phyloP scores from a whole-genome alignment of 2,113 vertebrate species.

The Cottus gobio region DNA sequence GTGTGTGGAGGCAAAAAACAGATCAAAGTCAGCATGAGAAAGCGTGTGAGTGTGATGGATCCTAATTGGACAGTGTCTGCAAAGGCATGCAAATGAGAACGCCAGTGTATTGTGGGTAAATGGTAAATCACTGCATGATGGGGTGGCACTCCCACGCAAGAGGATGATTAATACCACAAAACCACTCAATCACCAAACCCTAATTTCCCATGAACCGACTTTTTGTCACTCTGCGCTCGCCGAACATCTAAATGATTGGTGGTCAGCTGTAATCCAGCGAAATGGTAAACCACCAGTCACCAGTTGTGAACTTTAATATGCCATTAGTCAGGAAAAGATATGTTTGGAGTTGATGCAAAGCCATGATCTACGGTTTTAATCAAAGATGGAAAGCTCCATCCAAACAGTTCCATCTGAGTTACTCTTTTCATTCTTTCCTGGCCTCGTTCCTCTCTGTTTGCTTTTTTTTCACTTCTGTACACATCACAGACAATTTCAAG shows the following conservation, averaged over 20 bases:
- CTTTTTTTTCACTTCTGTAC: background rate
- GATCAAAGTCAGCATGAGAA: slow-evolving; percentile 65
- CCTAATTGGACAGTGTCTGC: slow-evolving; percentile 76
- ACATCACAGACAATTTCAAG: background rate
- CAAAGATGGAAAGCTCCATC: slow-evolving; percentile 30
- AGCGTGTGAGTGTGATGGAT: slow-evolving; percentile 67
- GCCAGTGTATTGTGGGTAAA: slow-evolving; percentile 69
- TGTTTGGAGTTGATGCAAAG: slow-evolving; percentile 36
- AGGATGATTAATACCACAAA: slow-evolving; percentile 69
- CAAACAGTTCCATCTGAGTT: slow-evolving; percentile 15
- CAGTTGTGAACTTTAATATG: slow-evolving; percentile 59
- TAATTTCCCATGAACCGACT: slow-evolving; percentile 63
- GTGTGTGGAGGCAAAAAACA: slow-evolving; percentile 32
- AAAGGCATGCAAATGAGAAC: slow-evolving; percentile 73
- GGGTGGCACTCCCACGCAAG: slow-evolving; percentile 36
- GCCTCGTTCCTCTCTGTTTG: background rate
- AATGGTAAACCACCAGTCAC: slow-evolving; percentile 63
- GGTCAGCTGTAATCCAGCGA: slow-evolving; percentile 61
- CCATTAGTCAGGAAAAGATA: slow-evolving; percentile 64
- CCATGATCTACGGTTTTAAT: slow-evolving; percentile 56
- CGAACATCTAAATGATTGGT: slow-evolving; percentile 64
- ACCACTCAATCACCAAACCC: slow-evolving; percentile 68
- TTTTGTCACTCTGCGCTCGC: slow-evolving; percentile 50
- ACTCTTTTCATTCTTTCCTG: slow-evolving; percentile 7
- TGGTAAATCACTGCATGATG: slow-evolving; percentile 59